Evolutionary conservation across 2,113 vertebrate species (phyloP).

Genomic region (Pelecanus crispus): DNA sequence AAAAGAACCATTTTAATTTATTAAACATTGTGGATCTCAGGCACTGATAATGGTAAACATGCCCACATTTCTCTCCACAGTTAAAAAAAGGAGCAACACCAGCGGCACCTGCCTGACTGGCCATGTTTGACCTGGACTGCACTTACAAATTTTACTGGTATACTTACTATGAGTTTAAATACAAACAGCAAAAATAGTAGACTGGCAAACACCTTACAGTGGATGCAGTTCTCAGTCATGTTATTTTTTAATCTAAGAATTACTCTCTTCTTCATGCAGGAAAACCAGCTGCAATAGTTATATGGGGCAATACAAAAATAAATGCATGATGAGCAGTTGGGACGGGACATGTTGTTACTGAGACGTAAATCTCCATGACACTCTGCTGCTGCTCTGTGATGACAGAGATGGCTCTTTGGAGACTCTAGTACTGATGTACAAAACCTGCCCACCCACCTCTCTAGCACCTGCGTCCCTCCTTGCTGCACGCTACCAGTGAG

Average conservation of each 20-base stretch:
- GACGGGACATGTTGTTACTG: background rate
- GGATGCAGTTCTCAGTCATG: background rate
- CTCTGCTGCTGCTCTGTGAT: background rate
- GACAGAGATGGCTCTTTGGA: background rate
- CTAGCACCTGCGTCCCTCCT: background rate
- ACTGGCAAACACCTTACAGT: background rate
- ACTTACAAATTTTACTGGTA: background rate
- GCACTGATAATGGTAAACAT: background rate
- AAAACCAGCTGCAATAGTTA: background rate
- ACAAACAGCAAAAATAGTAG: background rate
- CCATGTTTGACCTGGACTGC: background rate
- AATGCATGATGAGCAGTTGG: rapidly evolving
- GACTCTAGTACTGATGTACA: background rate
- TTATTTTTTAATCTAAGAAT: background rate
- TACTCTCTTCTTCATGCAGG: background rate
- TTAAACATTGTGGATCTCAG: background rate
- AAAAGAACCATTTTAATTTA: background rate
- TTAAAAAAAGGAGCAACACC: background rate
- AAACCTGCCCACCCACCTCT: background rate
- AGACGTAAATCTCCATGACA: background rate
- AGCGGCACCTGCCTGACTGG: background rate
- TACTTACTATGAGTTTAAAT: background rate
- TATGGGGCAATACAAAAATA: background rate
- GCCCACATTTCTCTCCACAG: background rate
- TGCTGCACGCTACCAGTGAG: background rate